Percentiles rank a stretch among this genome's conserved stretches.
These are phyloP conservation scores for Plectrocnemia conspersa DNA, from an alignment of 1,140 invertebrate species.

Conservation along the genomic window DNA sequence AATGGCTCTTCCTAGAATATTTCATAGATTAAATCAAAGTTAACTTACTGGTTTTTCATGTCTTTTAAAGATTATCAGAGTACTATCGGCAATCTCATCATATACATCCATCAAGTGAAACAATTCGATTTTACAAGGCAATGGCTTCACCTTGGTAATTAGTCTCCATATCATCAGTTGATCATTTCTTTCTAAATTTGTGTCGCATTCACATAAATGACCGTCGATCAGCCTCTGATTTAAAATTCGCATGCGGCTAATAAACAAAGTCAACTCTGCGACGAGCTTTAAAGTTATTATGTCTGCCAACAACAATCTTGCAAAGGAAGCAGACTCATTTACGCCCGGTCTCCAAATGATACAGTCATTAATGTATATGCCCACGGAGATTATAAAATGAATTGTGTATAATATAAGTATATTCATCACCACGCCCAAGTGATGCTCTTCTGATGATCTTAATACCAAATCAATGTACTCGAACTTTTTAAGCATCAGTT, in stretches of 20 bases:
- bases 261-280: background rate
- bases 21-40: too few species aligned
- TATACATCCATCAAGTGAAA: background rate
- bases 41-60: background rate
- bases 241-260: background rate
- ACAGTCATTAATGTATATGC: background rate
- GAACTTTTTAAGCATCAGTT: too few species aligned
- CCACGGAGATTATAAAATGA: too few species aligned
- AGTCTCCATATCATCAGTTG: background rate
- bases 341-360: background rate
- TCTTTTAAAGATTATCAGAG: background rate
- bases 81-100: constrained; percentile 1
- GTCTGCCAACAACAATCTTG: background rate
- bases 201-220: background rate
- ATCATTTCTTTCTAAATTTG: too few species aligned
- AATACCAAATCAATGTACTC: too few species aligned
- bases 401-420: too few species aligned
- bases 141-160: background rate
- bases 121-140: background rate
- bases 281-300: background rate
- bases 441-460: too few species aligned
- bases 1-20: too few species aligned
- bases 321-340: background rate
- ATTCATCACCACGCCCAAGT: too few species aligned
- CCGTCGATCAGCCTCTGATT: background rate